Conservation (phyloP, 2,113 vertebrate genomes). For the Pithys albifrons region DNA sequence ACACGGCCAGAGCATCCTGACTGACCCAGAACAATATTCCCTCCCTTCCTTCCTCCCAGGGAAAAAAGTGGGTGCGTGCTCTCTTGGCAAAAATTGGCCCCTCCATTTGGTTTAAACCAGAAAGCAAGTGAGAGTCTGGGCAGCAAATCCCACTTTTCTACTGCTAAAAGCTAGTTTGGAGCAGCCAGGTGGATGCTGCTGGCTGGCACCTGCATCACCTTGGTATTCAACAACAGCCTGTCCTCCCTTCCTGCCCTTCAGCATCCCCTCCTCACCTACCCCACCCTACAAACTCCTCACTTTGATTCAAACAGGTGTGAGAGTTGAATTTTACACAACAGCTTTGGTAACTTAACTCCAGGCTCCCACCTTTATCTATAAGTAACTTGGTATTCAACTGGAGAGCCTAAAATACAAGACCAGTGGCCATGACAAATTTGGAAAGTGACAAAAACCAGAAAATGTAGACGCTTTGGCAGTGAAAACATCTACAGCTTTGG, state of each 20-base stretch:
- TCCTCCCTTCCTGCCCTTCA: neutral
- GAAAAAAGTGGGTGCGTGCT: neutral
- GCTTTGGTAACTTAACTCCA: neutral
- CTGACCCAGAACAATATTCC: neutral
- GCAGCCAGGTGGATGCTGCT: neutral
- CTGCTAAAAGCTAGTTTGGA: neutral
- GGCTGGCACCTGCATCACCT: neutral
- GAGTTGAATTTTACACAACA: neutral
- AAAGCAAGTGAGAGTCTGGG: neutral
- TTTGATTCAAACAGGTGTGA: neutral
- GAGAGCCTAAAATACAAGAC: neutral
- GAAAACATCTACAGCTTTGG: neutral
- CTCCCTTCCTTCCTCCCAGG: neutral
- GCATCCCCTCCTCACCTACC: neutral
- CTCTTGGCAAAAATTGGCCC: rapidly evolving
- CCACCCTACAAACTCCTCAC: neutral
- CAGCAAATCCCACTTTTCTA: neutral
- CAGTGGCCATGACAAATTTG: neutral
- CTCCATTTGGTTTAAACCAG: neutral
- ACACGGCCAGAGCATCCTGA: neutral
- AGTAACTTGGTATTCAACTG: neutral
- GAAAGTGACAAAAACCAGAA: neutral
- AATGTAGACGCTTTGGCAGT: neutral
- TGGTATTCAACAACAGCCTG: neutral
- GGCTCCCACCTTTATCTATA: neutral